Evolutionary conservation across 1,140 invertebrate species (phyloP).

Genomic region (Magallana ariakensis): DNA sequence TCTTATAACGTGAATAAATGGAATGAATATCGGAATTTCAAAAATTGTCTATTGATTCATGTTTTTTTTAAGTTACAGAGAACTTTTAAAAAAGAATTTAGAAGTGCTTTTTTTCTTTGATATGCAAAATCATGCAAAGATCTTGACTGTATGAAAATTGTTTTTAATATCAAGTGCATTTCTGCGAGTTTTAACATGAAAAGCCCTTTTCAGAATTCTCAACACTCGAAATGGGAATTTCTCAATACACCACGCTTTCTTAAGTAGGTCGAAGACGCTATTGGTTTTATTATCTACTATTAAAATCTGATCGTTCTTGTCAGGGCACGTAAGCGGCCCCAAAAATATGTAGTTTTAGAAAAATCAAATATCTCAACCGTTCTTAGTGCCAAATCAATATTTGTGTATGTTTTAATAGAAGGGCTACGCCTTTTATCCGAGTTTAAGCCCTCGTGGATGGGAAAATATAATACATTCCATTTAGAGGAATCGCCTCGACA

Average conservation of each 20-base stretch:
- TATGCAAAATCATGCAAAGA: conserved; percentile 32
- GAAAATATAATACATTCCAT: conserved; percentile 29
- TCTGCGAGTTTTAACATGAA: neutral
- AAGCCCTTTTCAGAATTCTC: neutral
- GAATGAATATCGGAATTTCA: too few species aligned
- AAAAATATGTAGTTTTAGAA: neutral
- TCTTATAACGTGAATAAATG: too few species aligned
- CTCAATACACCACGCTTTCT: neutral
- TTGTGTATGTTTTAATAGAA: conserved; percentile 34
- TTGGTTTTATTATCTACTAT: neutral
- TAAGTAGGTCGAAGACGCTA: conserved; percentile 24
- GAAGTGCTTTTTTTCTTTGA: neutral
- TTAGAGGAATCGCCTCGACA: neutral
- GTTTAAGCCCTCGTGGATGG: neutral
- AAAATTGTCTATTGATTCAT: too few species aligned
- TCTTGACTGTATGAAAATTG: neutral
- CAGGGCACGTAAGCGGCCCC: neutral
- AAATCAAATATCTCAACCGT: conserved; percentile 17
- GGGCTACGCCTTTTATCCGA: conserved; percentile 16
- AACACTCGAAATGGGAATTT: neutral
- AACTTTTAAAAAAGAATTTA: too few species aligned
- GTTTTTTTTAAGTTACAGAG: too few species aligned
- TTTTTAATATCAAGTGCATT: conserved; percentile 18
- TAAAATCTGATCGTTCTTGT: neutral
- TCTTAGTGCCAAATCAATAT: conserved; percentile 23